These are phyloP conservation scores for Cnemophilus loriae DNA, from an alignment of 2,113 vertebrate species.

Conservation along the genomic window DNA sequence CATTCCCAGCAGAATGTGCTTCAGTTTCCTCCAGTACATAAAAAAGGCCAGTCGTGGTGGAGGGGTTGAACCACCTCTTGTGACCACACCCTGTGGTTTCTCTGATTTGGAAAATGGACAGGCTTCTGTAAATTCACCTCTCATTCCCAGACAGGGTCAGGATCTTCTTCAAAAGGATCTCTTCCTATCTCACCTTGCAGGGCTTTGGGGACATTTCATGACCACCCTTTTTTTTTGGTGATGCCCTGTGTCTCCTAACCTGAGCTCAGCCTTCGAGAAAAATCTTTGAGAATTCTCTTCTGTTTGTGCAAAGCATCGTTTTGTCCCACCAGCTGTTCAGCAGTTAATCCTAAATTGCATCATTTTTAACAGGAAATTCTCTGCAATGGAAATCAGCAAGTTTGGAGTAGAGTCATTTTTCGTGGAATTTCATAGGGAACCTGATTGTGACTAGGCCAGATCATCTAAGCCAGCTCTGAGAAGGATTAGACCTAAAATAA, in stretches of 20 bases:
- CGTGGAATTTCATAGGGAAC: neutral
- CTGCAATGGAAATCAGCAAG: neutral
- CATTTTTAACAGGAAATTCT: neutral
- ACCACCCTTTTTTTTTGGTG: neutral
- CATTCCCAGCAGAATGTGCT: neutral
- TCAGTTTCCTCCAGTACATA: neutral
- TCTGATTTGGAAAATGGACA: conserved; percentile 59
- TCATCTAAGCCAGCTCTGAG: neutral
- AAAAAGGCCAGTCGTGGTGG: neutral
- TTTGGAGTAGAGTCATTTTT: neutral
- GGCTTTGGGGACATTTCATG: neutral
- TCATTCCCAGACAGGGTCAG: neutral
- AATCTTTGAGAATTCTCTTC: neutral
- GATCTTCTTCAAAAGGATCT: neutral
- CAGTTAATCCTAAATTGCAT: neutral
- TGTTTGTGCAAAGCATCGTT: neutral
- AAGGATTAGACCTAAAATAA: neutral
- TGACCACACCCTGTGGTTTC: neutral
- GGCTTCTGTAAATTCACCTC: conserved; percentile 65
- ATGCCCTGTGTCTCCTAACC: neutral
- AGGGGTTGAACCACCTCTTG: neutral
- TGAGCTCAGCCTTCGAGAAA: neutral
- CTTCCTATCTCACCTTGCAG: neutral
- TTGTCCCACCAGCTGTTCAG: neutral
- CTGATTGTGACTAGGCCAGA: neutral